Evolutionary conservation across 2,888 invertebrate genomes (phyloP).

Genomic region (Tenthredo notha): DNA sequence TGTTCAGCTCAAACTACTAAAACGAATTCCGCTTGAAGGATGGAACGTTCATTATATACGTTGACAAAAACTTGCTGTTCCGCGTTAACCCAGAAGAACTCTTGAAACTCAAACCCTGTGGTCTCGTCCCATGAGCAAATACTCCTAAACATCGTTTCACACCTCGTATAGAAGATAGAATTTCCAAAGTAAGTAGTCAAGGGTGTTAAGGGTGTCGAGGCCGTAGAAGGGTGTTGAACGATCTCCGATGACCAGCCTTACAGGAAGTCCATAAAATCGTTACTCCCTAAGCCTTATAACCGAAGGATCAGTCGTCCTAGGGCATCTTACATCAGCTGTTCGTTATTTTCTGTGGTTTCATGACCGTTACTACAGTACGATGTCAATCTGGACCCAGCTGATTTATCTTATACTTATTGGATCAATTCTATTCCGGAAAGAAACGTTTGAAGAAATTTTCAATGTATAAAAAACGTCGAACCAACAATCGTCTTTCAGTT

Average conservation of each 20-base stretch:
- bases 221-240: not conserved
- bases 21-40: not conserved
- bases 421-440: not conserved
- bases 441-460: not conserved
- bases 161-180: not conserved
- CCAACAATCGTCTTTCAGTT: not conserved
- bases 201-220: not conserved
- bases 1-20: not conserved
- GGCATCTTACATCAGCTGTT: not conserved
- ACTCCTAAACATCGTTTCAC: not conserved
- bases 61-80: not conserved
- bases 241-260: constrained; percentile 18
- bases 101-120: constrained; percentile 1
- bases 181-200: not conserved
- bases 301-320: not conserved
- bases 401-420: not conserved
- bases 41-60: not conserved
- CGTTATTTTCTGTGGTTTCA: constrained; percentile 2
- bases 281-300: not conserved
- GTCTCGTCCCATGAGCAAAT: constrained; percentile 18
- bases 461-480: not conserved
- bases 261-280: constrained; percentile 4
- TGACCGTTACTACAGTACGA: not conserved
- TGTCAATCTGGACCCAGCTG: not conserved
- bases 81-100: not conserved